These are phyloP conservation scores for Eumeta japonica DNA, from an alignment of 1,140 invertebrate genomes.

Conservation along the genomic window DNA sequence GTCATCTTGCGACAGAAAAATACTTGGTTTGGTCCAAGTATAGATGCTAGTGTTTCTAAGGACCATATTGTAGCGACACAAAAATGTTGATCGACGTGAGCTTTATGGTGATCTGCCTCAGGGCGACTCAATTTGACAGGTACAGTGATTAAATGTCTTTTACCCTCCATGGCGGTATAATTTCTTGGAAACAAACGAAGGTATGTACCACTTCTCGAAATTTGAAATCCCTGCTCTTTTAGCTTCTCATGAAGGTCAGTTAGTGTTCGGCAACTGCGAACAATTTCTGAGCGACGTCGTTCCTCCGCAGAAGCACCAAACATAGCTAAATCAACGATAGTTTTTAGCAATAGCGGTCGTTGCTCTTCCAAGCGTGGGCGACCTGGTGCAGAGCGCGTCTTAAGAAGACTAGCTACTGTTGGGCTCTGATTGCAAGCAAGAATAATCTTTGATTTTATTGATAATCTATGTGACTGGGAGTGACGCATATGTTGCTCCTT, in stretches of 20 bases:
- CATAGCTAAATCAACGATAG: no score
- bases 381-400: slow-evolving; percentile 13
- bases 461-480: slow-evolving; percentile 15
- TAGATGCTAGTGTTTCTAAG: slow-evolving; percentile 17
- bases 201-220: no score
- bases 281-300: no score
- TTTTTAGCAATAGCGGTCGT: slow-evolving; percentile 20
- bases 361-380: slow-evolving; percentile 17
- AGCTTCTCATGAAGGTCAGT: slow-evolving; percentile 20
- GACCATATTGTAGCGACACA: slow-evolving; percentile 12
- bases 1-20: slow-evolving; percentile 31
- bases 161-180: slow-evolving; percentile 15
- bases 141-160: slow-evolving; percentile 16
- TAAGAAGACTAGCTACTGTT: slow-evolving; percentile 14
- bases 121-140: no score
- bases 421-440: slow-evolving; percentile 15
- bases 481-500: no score
- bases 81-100: no score
- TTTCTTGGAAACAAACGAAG: no score
- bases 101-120: no score
- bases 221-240: slow-evolving; percentile 19
- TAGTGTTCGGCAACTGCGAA: slow-evolving; percentile 21
- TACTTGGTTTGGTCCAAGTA: slow-evolving; percentile 15
- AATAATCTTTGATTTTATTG: slow-evolving; percentile 16
- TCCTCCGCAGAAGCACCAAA: slow-evolving; percentile 22